A percentile compares a stretch with the other conserved stretches of the same genome.
Evolutionary conservation across 2,113 vertebrate species (phyloP).

Genomic region (Tragulus kanchil): DNA sequence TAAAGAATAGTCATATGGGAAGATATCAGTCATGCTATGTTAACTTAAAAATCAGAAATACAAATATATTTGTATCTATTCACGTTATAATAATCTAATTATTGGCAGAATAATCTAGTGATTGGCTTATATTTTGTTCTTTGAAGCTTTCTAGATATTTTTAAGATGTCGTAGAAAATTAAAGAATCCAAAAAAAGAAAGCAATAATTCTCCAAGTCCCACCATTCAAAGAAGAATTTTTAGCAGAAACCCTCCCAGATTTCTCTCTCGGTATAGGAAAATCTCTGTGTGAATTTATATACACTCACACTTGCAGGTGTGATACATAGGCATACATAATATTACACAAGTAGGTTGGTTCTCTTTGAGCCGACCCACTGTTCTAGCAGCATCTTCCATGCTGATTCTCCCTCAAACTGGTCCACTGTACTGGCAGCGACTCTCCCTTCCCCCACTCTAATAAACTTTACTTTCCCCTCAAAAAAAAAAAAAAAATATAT

Average conservation of each 20-base stretch:
- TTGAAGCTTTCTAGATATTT: not conserved
- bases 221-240: slow-evolving; percentile 26
- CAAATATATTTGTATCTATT: not conserved
- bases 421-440: too few relatives aligned
- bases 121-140: slow-evolving; percentile 11
- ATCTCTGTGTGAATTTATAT: not conserved
- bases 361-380: too few relatives aligned
- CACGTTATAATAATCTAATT: not conserved
- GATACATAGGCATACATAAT: not conserved
- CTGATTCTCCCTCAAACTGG: too few relatives aligned
- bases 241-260: not conserved
- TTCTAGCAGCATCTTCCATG: too few relatives aligned
- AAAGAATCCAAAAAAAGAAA: slow-evolving; percentile 47
- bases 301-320: not conserved
- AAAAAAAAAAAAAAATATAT: too few relatives aligned
- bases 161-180: slow-evolving; percentile 31
- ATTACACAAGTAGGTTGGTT: not conserved
- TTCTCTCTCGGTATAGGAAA: not conserved
- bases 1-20: not conserved
- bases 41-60: slow-evolving; percentile 35
- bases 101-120: not conserved
- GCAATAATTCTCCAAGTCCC: not conserved
- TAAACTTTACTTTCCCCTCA: too few relatives aligned
- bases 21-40: not conserved
- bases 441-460: too few relatives aligned